phyloP scores from a whole-genome alignment of 2,888 invertebrate genomes.

The Pandemis heparana region DNA sequence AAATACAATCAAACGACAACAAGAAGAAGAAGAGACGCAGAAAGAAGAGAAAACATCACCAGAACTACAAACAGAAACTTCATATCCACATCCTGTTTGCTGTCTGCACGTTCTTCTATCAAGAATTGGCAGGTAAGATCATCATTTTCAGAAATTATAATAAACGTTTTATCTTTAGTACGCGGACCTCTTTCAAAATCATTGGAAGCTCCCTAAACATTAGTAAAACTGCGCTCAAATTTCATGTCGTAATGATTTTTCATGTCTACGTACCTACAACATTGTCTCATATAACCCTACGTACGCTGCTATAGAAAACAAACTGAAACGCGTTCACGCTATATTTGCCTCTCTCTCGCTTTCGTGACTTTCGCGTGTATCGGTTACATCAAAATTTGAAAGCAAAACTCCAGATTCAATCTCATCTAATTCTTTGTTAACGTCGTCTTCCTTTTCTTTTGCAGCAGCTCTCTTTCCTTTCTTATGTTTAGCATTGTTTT shows the following conservation, averaged over 20 bases:
- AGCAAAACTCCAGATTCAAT: not conserved
- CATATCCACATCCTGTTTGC: slow-evolving; percentile 12
- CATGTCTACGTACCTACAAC: not conserved
- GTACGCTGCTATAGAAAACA: slow-evolving; percentile 34
- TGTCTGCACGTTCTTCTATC: slow-evolving; percentile 21
- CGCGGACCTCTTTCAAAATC: no score
- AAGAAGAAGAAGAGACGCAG: slow-evolving; percentile 53
- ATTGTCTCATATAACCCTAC: slow-evolving; percentile 19
- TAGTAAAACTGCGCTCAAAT: not conserved
- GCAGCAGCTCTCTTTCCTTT: not conserved
- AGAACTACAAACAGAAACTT: slow-evolving; percentile 36
- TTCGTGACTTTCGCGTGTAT: slow-evolving; percentile 38
- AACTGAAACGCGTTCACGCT: slow-evolving; percentile 35
- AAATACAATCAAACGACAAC: slow-evolving; percentile 14
- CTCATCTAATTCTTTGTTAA: slow-evolving; percentile 1
- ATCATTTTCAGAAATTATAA: not conserved
- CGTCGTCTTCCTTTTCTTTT: not conserved
- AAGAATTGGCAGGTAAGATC: slow-evolving; percentile 43
- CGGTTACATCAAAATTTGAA: slow-evolving; percentile 28
- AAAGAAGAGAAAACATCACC: slow-evolving; percentile 51
- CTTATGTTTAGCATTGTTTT: not conserved
- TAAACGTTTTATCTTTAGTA: not conserved
- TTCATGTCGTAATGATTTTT: not conserved
- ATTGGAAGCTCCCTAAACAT: not conserved
- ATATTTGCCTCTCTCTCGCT: slow-evolving; percentile 43